These are phyloP conservation scores for Coenonympha arcania DNA, from an alignment of 2,888 invertebrate genomes.

Conservation along the genomic window DNA sequence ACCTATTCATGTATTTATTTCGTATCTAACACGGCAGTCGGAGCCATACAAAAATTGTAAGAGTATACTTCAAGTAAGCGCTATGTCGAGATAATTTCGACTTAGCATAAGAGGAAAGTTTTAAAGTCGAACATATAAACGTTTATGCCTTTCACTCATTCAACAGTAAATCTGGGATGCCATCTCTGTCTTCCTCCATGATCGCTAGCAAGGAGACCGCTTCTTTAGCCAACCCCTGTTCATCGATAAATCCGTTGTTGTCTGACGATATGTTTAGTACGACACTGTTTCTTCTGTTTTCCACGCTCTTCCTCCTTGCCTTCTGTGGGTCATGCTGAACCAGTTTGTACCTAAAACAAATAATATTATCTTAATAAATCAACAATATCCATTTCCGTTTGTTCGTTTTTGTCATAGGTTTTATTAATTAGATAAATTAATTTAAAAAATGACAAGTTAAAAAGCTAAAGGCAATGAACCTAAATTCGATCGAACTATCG, in stretches of 20 bases:
- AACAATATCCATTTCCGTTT: neutral
- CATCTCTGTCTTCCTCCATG: conserved; percentile 47
- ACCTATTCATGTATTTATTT: too few species aligned
- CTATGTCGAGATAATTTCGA: too few species aligned
- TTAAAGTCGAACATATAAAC: neutral
- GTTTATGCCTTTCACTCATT: conserved; percentile 26
- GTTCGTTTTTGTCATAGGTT: neutral
- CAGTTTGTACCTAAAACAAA: conserved; percentile 37
- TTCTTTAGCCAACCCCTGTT: conserved; percentile 50
- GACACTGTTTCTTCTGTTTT: conserved; percentile 41
- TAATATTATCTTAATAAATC: neutral
- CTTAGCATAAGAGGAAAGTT: too few species aligned
- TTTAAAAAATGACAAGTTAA: too few species aligned
- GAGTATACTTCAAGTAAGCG: too few species aligned
- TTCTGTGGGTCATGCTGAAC: conserved; percentile 34
- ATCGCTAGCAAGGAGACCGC: conserved; percentile 53
- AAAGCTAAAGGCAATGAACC: too few species aligned
- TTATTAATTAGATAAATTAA: too few species aligned
- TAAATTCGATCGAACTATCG: too few species aligned
- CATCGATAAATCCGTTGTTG: conserved; percentile 41
- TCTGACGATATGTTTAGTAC: conserved; percentile 44
- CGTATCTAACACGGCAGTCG: too few species aligned
- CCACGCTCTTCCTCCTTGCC: conserved; percentile 28
- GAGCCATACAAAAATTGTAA: too few species aligned
- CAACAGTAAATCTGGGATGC: conserved; percentile 38